A percentile compares a stretch with the other conserved stretches of the same genome.
Evolutionary conservation across 2,888 invertebrate genomes (phyloP).

Genomic region (Callinectes sapidus): DNA sequence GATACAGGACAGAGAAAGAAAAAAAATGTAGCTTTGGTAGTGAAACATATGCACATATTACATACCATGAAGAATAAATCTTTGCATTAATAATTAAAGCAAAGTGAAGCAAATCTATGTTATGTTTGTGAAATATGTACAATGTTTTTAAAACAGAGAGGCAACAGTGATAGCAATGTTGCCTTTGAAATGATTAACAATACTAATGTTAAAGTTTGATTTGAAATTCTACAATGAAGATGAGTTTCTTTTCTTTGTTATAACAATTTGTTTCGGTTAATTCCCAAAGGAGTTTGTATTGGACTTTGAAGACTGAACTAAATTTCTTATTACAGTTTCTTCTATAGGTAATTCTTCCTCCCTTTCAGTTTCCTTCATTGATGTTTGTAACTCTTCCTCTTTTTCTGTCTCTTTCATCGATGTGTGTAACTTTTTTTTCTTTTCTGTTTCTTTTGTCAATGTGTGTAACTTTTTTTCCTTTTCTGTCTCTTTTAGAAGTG

Average conservation of each 20-base stretch:
- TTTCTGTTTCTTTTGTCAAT: not conserved
- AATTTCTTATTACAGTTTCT: not conserved
- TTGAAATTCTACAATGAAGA: not conserved
- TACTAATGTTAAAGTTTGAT: not conserved
- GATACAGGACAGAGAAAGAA: no score
- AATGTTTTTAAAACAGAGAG: not conserved
- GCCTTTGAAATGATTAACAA: not conserved
- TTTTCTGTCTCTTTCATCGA: not conserved
- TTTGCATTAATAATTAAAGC: no score
- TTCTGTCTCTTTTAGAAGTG: not conserved
- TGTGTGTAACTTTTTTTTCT: not conserved
- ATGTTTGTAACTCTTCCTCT: not conserved
- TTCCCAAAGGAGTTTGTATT: not conserved
- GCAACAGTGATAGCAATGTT: not conserved
- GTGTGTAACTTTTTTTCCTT: not conserved
- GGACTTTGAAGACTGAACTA: not conserved
- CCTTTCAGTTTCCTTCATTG: not conserved
- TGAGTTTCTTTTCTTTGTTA: not conserved
- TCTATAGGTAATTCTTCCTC: not conserved
- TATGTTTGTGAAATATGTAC: not conserved
- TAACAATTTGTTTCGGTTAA: not conserved
- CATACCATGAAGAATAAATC: no score
- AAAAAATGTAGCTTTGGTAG: no score
- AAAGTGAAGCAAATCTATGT: not conserved
- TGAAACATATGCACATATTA: no score